These are phyloP conservation scores for Macrosiphum euphorbiae DNA, from an alignment of 2,888 invertebrate species.

Conservation along the genomic window DNA sequence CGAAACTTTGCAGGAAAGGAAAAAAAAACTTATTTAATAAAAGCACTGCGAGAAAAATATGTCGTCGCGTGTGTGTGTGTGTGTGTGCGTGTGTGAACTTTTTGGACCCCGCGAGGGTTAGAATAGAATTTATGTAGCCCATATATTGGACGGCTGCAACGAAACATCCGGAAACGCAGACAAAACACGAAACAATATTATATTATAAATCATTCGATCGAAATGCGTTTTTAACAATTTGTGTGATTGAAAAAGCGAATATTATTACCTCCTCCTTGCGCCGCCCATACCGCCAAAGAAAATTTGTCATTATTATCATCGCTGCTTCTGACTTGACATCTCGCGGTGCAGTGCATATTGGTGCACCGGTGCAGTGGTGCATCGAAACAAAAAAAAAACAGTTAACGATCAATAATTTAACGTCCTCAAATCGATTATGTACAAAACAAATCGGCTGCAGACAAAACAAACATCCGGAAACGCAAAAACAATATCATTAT, in stretches of 20 bases:
- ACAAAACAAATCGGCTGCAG: not conserved
- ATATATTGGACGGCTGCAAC: conserved; percentile 14
- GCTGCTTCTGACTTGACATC: not conserved
- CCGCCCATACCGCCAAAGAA: not conserved
- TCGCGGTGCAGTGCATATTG: not conserved
- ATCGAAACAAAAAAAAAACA: not conserved
- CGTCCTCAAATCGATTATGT: no score
- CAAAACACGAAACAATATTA: conserved; percentile 24
- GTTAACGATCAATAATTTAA: no score
- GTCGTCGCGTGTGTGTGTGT: conserved; percentile 25
- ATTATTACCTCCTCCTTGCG: not conserved
- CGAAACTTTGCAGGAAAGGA: conserved; percentile 11
- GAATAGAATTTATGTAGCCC: conserved; percentile 36
- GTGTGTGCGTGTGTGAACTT: conserved; percentile 39
- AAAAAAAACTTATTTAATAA: conserved; percentile 64
- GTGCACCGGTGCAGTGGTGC: not conserved
- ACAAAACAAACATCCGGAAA: conserved; percentile 46
- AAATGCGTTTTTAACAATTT: conserved; percentile 23
- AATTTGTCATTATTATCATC: not conserved
- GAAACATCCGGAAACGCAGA: conserved; percentile 44
- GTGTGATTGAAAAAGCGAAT: not conserved
- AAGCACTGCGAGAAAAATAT: conserved; percentile 55
- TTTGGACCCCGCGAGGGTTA: conserved; percentile 29
- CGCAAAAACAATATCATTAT: conserved; percentile 25
- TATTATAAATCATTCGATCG: conserved; percentile 42